Percentiles rank a stretch among this genome's conserved stretches.
These are phyloP conservation scores for Seira musarum DNA, from an alignment of 2,888 invertebrate species.

Conservation along the genomic window DNA sequence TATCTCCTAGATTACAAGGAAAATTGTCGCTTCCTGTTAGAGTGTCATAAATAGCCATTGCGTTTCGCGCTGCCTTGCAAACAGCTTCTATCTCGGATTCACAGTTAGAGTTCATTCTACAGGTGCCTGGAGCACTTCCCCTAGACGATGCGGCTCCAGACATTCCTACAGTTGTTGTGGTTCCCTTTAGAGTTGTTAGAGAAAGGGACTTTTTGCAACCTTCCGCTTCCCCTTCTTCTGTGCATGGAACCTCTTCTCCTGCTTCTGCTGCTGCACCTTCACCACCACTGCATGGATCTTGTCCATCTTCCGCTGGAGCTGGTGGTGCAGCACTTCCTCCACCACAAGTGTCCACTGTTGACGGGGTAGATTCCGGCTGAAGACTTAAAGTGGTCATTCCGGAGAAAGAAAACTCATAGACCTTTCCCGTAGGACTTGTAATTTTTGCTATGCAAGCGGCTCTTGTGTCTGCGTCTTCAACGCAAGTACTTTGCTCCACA, in stretches of 20 bases:
- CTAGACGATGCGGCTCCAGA: not conserved
- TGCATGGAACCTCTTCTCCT: not conserved
- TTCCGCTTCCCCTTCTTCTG: not conserved
- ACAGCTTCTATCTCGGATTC: conserved; percentile 32
- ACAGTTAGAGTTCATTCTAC: conserved; percentile 34
- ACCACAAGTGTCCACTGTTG: not conserved
- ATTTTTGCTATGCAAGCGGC: not conserved
- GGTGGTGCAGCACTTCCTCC: not conserved
- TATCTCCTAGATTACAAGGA: conserved; percentile 48
- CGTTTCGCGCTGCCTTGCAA: conserved; percentile 41
- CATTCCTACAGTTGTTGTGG: not conserved
- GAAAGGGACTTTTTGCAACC: too few species aligned
- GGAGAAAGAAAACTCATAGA: conserved; percentile 31
- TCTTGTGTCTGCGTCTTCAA: not conserved
- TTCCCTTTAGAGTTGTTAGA: too few species aligned
- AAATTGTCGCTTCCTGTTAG: conserved; percentile 46
- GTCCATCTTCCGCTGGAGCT: too few species aligned
- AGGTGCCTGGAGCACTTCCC: not conserved
- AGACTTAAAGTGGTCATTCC: not conserved
- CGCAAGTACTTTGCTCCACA: not conserved
- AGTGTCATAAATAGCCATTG: conserved; percentile 54
- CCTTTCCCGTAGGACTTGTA: conserved; percentile 29
- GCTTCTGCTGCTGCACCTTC: not conserved
- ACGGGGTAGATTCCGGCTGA: too few species aligned
- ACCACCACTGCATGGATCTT: too few species aligned